Evolutionary conservation across 2,888 invertebrate genomes (phyloP), one percentile per base, ranked within the genome.

Genomic region (Eristalinus aeneus): DNA sequence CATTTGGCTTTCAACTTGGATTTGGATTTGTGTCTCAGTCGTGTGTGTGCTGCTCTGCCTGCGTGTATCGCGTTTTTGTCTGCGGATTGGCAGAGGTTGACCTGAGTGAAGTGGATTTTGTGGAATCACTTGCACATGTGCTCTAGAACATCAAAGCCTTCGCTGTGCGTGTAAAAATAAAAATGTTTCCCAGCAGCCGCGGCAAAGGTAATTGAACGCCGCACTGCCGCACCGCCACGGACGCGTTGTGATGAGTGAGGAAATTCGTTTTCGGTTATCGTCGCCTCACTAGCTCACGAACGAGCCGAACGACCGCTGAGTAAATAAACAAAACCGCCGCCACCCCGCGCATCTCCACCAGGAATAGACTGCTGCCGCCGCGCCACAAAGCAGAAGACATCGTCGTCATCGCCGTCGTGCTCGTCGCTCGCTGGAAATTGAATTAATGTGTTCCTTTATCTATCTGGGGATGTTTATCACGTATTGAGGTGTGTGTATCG

Each of bases 371-470:
- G 27, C 27, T 5, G 5, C 27, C 5, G 27, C 27, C 46, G 16
- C 8, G 61, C 16, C 10, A 16, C n/a, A 31, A 9, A 39, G 20
- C 64, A 58, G 64, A 68, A 65, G 63, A 61, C 27, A 69, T 46
- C 79, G 6, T 67, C 22, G 39, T 76, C 27, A 5, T 27, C 5
- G 27, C 34, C 79, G 6, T 67, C 22, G 39, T 76, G 2, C 2
- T 27, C 5, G 27, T 27, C 27, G 27, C 27, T 27, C 27, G 27
- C 27, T 85, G 81, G 81, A 81, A 85, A 85, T 75, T 81, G 72
- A 81, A 84, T 84, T 76, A 72, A 81, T 81, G 85, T 80, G 75
- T 81, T 84, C 65, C 75, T 84, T 80, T 84, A 80, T 75, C 80
- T 64, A 39, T 34, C 32, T 46, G 46, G 67, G 83, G 85, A 85